Evolutionary conservation across 1,140 invertebrate genomes (phyloP).

Genomic region (Trialeurodes vaporariorum): DNA sequence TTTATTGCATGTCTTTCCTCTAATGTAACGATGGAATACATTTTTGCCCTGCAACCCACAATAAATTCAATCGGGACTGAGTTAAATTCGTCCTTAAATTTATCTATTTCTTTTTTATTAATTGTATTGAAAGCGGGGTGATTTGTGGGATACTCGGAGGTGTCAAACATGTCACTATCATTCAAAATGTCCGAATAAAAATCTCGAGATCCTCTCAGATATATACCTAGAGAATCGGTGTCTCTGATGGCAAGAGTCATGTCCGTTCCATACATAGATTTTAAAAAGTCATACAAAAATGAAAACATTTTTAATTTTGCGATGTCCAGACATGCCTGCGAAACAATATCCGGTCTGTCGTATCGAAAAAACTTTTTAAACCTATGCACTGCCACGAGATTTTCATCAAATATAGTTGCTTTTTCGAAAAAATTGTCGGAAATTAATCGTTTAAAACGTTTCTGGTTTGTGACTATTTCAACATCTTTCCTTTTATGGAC

Average conservation of each 20-base stretch:
- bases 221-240: conserved; percentile 34
- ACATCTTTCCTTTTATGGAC: conserved; percentile 29
- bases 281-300: conserved; percentile 17
- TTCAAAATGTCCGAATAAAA: neutral
- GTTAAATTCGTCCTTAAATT: conserved; percentile 40
- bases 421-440: conserved; percentile 16
- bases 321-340: conserved; percentile 18
- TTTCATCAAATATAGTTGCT: conserved; percentile 16
- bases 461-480: conserved; percentile 19
- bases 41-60: conserved; percentile 35
- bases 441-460: conserved; percentile 8
- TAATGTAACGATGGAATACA: conserved; percentile 33
- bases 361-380: conserved; percentile 12
- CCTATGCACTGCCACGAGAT: conserved; percentile 15
- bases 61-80: conserved; percentile 33
- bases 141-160: conserved; percentile 18
- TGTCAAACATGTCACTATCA: conserved; percentile 16
- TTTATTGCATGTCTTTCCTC: conserved; percentile 15
- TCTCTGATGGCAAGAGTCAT: conserved; percentile 28
- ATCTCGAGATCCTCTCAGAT: neutral
- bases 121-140: conserved; percentile 13
- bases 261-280: conserved; percentile 10
- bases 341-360: conserved; percentile 17
- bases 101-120: conserved; percentile 37
- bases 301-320: conserved; percentile 20